A percentile compares a stretch with the other conserved stretches of the same genome.
These are phyloP conservation scores for Coreius guichenoti DNA, from an alignment of 2,797 vertebrate species.

Conservation along the genomic window DNA sequence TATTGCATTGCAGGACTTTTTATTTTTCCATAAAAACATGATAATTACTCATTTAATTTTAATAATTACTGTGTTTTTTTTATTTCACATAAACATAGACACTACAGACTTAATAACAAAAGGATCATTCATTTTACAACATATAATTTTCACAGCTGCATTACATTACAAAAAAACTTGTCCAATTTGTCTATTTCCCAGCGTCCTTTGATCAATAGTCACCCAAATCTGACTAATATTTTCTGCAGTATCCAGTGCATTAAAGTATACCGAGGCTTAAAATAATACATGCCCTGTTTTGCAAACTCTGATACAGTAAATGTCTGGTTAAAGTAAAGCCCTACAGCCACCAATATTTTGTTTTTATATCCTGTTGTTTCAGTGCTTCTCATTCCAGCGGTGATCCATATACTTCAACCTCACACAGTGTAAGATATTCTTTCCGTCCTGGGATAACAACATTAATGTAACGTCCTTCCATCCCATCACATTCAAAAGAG, in stretches of 20 bases:
- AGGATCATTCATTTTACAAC: neutral
- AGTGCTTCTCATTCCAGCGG: constrained; percentile 16
- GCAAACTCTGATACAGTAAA: neutral
- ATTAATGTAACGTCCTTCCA: constrained; percentile 55
- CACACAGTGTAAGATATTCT: constrained; percentile 52
- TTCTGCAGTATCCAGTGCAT: neutral
- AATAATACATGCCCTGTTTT: neutral
- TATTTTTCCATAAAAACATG: neutral
- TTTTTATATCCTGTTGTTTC: neutral
- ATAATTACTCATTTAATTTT: too few species aligned
- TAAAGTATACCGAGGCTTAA: neutral
- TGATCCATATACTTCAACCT: constrained; percentile 57
- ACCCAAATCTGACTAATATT: neutral
- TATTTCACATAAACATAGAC: neutral
- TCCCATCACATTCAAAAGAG: constrained; percentile 47
- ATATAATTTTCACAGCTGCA: neutral
- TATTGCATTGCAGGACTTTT: too few species aligned
- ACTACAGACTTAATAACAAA: neutral
- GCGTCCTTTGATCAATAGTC: neutral
- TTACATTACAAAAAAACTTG: neutral
- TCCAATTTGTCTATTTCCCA: too few species aligned
- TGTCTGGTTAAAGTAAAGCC: neutral
- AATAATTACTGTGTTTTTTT: neutral
- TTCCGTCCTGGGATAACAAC: constrained; percentile 33
- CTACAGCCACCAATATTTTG: neutral